Conservation (phyloP, 2,113 vertebrate genomes). For the Pollimyrus isidori region DNA sequence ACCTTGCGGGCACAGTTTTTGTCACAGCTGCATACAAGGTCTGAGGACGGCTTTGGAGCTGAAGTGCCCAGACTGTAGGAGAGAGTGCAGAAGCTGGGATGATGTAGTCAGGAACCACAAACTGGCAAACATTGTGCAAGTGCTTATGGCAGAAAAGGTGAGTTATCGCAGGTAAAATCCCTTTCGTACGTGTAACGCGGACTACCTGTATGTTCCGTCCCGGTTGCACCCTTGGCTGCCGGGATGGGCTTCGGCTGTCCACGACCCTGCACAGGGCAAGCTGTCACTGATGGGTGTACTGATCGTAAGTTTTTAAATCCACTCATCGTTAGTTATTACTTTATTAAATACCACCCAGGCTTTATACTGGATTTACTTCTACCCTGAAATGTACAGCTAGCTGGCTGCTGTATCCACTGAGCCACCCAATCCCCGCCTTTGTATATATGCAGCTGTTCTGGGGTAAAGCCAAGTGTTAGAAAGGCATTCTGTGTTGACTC, state of each 20-base stretch:
- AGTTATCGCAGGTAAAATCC: neutral
- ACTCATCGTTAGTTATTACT: neutral
- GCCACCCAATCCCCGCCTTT: neutral
- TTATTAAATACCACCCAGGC: neutral
- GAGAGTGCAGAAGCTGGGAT: neutral
- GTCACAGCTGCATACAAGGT: constrained; percentile 5
- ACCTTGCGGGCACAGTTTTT: constrained; percentile 29
- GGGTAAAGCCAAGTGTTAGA: neutral
- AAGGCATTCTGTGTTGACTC: neutral
- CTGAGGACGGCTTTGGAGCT: neutral
- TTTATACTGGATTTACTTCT: neutral
- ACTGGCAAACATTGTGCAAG: constrained; percentile 19
- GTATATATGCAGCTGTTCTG: neutral
- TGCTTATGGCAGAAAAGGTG: neutral
- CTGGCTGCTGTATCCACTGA: neutral
- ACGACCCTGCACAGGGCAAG: neutral
- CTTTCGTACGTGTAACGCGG: neutral
- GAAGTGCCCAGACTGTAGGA: neutral
- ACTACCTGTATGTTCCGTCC: neutral
- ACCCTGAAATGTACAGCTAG: neutral
- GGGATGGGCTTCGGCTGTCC: neutral
- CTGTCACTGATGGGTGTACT: neutral
- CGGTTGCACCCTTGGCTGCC: neutral
- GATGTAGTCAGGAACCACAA: constrained; percentile 18
- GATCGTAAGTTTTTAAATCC: neutral